Evolutionary conservation across 2,888 invertebrate genomes (phyloP), one percentile per base, ranked within the genome.

Genomic region (Scotopteryx bipunctaria): DNA sequence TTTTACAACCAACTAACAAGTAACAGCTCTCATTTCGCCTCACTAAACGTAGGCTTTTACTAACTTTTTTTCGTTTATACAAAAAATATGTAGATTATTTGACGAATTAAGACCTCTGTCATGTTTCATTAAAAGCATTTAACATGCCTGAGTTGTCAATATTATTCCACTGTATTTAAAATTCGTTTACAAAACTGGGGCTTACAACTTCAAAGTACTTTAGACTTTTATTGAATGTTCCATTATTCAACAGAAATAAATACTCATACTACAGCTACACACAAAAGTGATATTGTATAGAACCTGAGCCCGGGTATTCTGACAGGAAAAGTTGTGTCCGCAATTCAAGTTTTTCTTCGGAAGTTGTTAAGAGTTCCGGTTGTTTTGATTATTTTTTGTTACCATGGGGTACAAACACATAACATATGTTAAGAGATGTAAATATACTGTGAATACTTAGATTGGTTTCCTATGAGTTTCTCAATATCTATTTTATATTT

Each of bases 271-370:
- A 19, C 36, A 44, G 13, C 23, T 16, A 48, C 42, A 43, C 31
- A 54, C 45, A 42, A 52, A 53, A 55, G 14, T 35, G 54, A 61
- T 64, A 60, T 66, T 68, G 62, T 68, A 64, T 61, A 55, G 62
- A 59, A 56, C 63, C 41, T 42, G 36, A 36, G 54, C 57, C 67
- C 67, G 66, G 71, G 69, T 71, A 69, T 71, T 67, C 61, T 63
- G 61, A 59, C 58, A 61, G 63, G 61, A 67, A 70, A 79, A 78
- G 66, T 77, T 76, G 62, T 60, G 66, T 66, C 67, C 70, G 68
- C 71, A 72, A 76, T 76, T 70, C 71, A 71, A 76, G 73, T 77
- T 76, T 74, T 76, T 71, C 68, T 64, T 64, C 52, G 59, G 68
- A 76, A 73, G 67, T 77, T 77, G 64, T 73, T 65, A 67, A 56